phyloP scores from a whole-genome alignment of 2,797 vertebrate species.

The Accipiter fasciatus region DNA sequence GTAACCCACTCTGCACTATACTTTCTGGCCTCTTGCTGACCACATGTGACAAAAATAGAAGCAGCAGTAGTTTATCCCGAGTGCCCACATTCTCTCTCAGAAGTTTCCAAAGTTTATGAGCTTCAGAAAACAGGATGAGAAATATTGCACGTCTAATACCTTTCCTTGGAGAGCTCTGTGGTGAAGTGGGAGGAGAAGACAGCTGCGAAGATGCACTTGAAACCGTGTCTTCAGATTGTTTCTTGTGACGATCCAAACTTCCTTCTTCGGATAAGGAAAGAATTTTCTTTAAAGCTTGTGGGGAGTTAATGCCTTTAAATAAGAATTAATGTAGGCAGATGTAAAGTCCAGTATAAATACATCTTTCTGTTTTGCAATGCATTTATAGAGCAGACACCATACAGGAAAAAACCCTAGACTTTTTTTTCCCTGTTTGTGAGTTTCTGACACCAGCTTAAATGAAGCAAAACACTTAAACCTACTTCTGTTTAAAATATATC shows the following conservation, averaged over 20 bases:
- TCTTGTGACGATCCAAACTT: conserved; percentile 86
- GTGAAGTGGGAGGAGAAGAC: conserved; percentile 94
- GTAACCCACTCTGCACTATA: background rate
- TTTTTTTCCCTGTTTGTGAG: background rate
- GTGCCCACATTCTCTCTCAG: background rate
- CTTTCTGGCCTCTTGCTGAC: background rate
- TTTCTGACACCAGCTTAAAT: background rate
- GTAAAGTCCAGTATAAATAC: background rate
- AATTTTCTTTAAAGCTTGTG: conserved; percentile 98
- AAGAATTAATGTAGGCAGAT: background rate
- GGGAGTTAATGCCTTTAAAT: conserved; percentile 91
- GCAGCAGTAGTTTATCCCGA: background rate
- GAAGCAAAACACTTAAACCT: background rate
- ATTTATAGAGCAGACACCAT: background rate
- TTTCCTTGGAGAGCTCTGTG: conserved; percentile 98
- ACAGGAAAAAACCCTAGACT: background rate
- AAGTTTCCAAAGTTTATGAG: background rate
- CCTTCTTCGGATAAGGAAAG: conserved; percentile 96
- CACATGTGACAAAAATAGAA: background rate
- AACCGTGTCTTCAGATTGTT: conserved; percentile 87
- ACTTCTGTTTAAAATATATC: background rate
- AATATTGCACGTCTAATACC: conserved; percentile 71
- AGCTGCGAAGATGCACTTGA: conserved; percentile 93
- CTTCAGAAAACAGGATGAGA: background rate
- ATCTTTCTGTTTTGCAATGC: background rate